phyloP scores from a whole-genome alignment of 2,888 invertebrate genomes.

The Eupsilia transversa region DNA sequence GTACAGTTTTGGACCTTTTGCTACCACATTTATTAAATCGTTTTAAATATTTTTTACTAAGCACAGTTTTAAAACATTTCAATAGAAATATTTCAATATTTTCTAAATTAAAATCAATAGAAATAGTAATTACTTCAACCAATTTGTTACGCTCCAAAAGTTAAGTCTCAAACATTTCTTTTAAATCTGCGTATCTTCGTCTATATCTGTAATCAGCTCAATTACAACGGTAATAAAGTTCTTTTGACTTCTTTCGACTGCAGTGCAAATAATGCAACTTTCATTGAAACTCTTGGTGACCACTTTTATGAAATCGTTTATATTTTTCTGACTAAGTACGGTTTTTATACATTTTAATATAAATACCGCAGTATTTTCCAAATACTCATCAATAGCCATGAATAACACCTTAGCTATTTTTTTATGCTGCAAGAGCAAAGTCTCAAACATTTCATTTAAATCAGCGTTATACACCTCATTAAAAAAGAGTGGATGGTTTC shows the following conservation, averaged over 20 bases:
- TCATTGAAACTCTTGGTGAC: no score
- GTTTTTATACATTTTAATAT: slow-evolving; percentile 19
- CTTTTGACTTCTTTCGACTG: no score
- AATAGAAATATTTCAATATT: slow-evolving; percentile 23
- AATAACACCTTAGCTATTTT: neutral
- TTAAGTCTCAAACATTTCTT: no score
- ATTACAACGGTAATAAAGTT: no score
- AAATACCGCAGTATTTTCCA: slow-evolving; percentile 21
- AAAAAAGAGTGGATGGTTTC: slow-evolving; percentile 8
- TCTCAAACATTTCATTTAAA: slow-evolving; percentile 12
- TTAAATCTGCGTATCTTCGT: no score
- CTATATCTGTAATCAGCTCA: no score
- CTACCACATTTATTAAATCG: slow-evolving; percentile 18
- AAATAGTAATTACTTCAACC: no score
- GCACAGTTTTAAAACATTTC: slow-evolving; percentile 3
- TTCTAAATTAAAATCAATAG: slow-evolving; percentile 13
- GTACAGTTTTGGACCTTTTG: no score
- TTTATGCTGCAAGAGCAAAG: slow-evolving; percentile 10
- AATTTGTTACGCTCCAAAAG: no score
- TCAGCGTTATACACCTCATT: slow-evolving; percentile 2
- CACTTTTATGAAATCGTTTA: slow-evolving; percentile 19
- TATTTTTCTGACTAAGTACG: neutral
- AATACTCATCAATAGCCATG: slow-evolving; percentile 1
- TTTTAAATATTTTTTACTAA: slow-evolving; percentile 2
- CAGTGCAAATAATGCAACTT: no score